Evolutionary conservation across 1,140 invertebrate species (phyloP), one percentile per base, ranked within the genome.

Genomic region (Pectinophora gossypiella): DNA sequence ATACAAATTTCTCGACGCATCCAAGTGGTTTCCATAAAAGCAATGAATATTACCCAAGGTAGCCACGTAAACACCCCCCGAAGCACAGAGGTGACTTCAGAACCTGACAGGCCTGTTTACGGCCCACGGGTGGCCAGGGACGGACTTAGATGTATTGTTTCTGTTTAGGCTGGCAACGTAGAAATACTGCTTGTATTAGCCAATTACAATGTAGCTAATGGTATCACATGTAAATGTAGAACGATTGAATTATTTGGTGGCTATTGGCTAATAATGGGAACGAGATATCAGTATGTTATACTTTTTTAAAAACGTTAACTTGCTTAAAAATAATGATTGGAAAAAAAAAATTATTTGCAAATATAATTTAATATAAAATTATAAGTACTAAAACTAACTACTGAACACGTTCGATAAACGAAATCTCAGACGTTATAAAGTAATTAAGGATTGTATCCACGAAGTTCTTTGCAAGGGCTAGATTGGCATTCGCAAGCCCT

Each of bases 71-170:
- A 49, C 10, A 15, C 54, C 48, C 48, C 6, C 21, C 40, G 54
- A 48, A 48, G 46, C 15, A 48, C 19, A 36, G 50, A 48, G 56
- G 61, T 53, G 56, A 59, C 57, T 63, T 46, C 36, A 36, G 44
- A 36, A 54, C 32, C 35, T 50, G 55, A 58, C 54, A 40, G 51
- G 43, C 58, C 22, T 55, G 53, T 64, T 64, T 64, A 64, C 62
- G 58, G 56, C 38, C 49, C 49, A 40, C 48, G 27, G 35, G 51
- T 54, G 46, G 52, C 53, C 40, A 22, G 56, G 53, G 56, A 58
- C 45, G 49, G 62, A 57, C 52, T 57, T 48, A 56, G 58, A 64
- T 61, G 55, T 52, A 64, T 64, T 61, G 58, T 55, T 61, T 58
- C 60, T 56, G 48, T 54, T 56, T 56, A 50, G 45, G 57, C 49